Evolutionary conservation across 2,113 vertebrate genomes (phyloP), one percentile per base, ranked within the genome.

Genomic region (Antechinus flavipes): DNA sequence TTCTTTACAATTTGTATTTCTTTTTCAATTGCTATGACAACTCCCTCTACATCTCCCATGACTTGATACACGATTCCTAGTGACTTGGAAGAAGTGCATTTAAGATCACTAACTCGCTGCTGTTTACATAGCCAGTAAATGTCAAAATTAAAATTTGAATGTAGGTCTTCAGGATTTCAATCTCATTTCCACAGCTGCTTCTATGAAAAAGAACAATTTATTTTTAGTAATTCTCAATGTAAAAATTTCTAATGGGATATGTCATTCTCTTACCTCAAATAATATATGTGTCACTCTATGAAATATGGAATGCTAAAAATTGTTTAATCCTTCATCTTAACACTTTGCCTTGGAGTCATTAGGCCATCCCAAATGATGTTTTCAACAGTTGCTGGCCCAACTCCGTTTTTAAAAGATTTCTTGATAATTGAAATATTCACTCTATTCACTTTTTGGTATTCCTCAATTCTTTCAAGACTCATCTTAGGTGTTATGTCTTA

Each of bases 271-370:
- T 50, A 84, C 11, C 55, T 19, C 4, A 93, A n/a, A 54, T 94
- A 47, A 4, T 55, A 90, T 6, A 52, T 90, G 93, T 95, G 54
- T 16, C 30, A 50, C 95, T 8, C 0, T 68, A 52, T 49, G 92
- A 97, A 89, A 90, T 61, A 23, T 95, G 92, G 97, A 58, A 90
- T 95, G 97, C 46, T 95, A 98, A 96, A 90, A 91, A 93, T 95
- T 95, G 27, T 97, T 19, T 96, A 97, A 98, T 96, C 95, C 96
- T 95, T 98, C 98, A 96, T 98, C 93, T 3, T 93, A 97, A 93
- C 97, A 61, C 92, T 98, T 93, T 54, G 96, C 55, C 96, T 99
- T 99, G 98, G 97, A 98, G 97, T 97, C 98, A 98, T 98, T 98
- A 97, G 98, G 97, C 98, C 96, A 91, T 97, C 98, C 56, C 96